phyloP scores from a whole-genome alignment of 2,888 invertebrate species.

The Dinocampus coccinellae region DNA sequence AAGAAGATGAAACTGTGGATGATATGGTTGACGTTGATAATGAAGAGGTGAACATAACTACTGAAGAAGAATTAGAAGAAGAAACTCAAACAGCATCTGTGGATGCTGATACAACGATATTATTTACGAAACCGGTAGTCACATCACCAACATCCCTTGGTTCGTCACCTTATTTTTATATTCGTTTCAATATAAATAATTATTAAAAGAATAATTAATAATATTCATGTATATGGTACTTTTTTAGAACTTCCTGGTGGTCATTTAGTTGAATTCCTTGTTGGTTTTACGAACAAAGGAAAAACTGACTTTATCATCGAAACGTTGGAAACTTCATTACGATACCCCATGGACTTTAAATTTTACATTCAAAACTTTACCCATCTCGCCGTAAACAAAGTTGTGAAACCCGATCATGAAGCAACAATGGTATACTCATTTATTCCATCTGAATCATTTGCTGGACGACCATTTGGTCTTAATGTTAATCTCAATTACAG shows the following conservation, averaged over 20 bases:
- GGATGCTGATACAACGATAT: constrained; percentile 90
- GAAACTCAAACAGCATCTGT: constrained; percentile 83
- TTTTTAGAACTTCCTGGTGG: constrained; percentile 89
- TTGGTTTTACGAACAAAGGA: constrained; percentile 97
- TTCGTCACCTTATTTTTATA: constrained; percentile 44
- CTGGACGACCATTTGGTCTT: constrained; percentile 95
- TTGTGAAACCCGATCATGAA: constrained; percentile 92
- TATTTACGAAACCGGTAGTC: constrained; percentile 85
- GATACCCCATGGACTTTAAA: constrained; percentile 98
- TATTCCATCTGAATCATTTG: constrained; percentile 95
- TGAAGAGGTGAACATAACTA: constrained; percentile 71
- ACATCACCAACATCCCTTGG: constrained; percentile 60
- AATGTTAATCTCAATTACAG: constrained; percentile 93
- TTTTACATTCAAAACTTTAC: constrained; percentile 99
- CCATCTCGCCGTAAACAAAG: constrained; percentile 86
- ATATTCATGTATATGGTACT: not conserved
- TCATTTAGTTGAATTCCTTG: constrained; percentile 91
- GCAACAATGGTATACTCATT: constrained; percentile 96
- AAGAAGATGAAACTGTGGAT: constrained; percentile 72
- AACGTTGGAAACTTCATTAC: constrained; percentile 96
- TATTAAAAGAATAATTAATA: constrained; percentile 14
- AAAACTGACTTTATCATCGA: constrained; percentile 91
- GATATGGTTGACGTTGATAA: constrained; percentile 74
- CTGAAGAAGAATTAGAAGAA: constrained; percentile 72
- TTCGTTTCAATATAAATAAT: constrained; percentile 19